Evolutionary conservation across 2,113 vertebrate genomes (phyloP).

Genomic region (Bos javanicus): DNA sequence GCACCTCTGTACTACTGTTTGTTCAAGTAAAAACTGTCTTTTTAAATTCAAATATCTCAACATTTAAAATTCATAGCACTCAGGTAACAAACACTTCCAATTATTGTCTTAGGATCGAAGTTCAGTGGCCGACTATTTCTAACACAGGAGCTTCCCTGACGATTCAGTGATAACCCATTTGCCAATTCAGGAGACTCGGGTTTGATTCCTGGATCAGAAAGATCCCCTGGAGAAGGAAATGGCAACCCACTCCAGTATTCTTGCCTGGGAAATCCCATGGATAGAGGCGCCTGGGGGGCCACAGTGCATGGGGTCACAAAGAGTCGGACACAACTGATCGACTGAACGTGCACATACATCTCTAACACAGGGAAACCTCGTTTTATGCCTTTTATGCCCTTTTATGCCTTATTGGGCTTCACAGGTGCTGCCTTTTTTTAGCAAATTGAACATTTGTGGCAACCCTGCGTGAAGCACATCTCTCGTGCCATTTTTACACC

Average conservation of each 20-base stretch:
- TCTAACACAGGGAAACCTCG: background rate
- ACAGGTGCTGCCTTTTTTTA: background rate
- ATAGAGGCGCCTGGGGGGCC: background rate
- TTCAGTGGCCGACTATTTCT: background rate
- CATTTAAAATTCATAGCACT: background rate
- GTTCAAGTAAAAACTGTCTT: constrained; percentile 2
- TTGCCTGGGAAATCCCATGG: background rate
- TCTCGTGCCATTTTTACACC: background rate
- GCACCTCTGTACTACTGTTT: background rate
- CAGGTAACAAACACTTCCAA: background rate
- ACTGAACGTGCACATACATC: background rate
- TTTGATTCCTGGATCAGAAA: background rate
- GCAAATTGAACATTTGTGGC: background rate
- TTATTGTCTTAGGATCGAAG: background rate
- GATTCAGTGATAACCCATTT: background rate
- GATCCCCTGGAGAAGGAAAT: background rate
- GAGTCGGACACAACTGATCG: background rate
- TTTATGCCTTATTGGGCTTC: background rate
- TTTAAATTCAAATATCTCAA: background rate
- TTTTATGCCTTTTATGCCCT: background rate
- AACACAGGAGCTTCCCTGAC: background rate
- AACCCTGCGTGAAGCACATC: background rate
- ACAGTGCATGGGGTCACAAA: background rate
- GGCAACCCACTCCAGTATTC: background rate
- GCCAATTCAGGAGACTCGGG: background rate